Evolutionary conservation across 2,113 vertebrate genomes (phyloP).

Genomic region (Hydropotes inermis): DNA sequence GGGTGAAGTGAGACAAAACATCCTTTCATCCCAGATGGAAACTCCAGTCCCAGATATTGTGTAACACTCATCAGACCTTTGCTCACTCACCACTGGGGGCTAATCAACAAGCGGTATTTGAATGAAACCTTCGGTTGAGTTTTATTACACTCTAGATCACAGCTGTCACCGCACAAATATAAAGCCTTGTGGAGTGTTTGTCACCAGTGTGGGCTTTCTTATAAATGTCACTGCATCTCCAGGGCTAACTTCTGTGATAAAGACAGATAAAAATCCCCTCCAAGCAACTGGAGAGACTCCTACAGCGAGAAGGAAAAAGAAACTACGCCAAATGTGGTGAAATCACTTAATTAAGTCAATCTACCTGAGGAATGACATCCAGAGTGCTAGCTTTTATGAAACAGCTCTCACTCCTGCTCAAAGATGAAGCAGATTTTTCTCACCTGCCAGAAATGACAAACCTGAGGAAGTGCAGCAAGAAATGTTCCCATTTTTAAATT

Average conservation of each 20-base stretch:
- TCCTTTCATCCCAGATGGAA: not conserved
- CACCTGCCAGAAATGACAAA: not conserved
- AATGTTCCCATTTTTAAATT: not conserved
- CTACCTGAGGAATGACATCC: not conserved
- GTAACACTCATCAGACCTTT: slow-evolving; percentile 61
- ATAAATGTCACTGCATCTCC: slow-evolving; percentile 38
- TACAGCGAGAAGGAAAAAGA: not conserved
- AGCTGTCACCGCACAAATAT: slow-evolving; percentile 50
- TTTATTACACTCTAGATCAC: slow-evolving; percentile 67
- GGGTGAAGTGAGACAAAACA: not conserved
- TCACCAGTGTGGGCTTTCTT: not conserved
- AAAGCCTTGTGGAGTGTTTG: slow-evolving; percentile 51
- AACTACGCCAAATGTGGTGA: not conserved
- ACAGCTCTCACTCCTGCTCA: not conserved
- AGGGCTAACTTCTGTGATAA: slow-evolving; percentile 39
- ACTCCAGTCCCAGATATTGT: not conserved
- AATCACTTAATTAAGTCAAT: not conserved
- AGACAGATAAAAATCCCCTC: slow-evolving; percentile 38
- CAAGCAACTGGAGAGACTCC: not conserved
- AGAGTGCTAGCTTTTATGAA: not conserved
- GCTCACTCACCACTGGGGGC: slow-evolving; percentile 29
- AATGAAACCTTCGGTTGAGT: slow-evolving; percentile 65
- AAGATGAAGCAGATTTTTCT: not conserved
- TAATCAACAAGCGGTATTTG: slow-evolving; percentile 53
- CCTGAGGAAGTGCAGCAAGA: not conserved